phyloP scores from a whole-genome alignment of 2,797 vertebrate species.

The Labeo calbasu region DNA sequence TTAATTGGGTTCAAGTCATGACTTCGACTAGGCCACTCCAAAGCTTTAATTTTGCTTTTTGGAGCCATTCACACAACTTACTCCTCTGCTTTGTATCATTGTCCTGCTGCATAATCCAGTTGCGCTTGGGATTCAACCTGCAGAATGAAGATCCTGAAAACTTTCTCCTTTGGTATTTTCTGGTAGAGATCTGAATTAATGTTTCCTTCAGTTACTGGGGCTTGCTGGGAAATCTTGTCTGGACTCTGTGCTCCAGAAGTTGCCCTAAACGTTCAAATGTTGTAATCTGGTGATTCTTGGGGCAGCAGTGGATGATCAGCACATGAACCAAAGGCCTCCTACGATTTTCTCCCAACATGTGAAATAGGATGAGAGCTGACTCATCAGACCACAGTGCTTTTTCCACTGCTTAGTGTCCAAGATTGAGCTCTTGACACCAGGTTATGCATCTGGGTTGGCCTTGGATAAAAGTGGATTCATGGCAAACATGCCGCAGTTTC shows the following conservation, averaged over 20 bases:
- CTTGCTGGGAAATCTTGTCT: background rate
- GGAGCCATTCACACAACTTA: background rate
- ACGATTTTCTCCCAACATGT: background rate
- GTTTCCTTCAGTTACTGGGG: no score
- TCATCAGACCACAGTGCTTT: conserved; percentile 12
- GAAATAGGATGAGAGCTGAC: conserved; percentile 10
- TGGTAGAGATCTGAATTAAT: no score
- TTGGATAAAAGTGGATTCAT: conserved; percentile 21
- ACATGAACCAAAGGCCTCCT: background rate
- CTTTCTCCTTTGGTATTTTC: no score
- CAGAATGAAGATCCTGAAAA: no score
- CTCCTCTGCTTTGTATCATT: background rate
- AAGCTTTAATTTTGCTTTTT: background rate
- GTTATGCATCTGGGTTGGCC: conserved; percentile 13
- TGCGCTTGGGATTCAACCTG: background rate
- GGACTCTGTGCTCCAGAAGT: no score
- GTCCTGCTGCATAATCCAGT: background rate
- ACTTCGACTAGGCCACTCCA: background rate
- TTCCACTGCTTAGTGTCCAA: conserved; percentile 15
- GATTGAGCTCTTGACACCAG: conserved; percentile 5
- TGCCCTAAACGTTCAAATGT: background rate
- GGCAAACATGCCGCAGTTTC: conserved; percentile 17
- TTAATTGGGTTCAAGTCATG: background rate
- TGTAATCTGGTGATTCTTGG: background rate
- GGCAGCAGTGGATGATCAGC: background rate